These are phyloP conservation scores for Chorisops tibialis DNA, from an alignment of 2,888 invertebrate genomes.

Conservation along the genomic window DNA sequence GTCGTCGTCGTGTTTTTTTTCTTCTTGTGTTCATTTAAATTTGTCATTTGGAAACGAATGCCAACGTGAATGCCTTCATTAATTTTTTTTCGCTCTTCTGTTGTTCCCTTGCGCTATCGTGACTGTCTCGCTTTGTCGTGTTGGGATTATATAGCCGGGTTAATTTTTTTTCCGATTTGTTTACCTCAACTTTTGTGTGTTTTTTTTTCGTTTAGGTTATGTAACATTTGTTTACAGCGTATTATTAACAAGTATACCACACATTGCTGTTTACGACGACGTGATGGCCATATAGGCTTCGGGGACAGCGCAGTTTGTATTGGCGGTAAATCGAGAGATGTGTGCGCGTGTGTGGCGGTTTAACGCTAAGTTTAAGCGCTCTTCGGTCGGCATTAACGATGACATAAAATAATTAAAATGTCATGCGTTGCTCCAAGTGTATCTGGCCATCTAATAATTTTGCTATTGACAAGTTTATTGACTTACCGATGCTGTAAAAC, in stretches of 20 bases:
- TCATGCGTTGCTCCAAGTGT: slow-evolving; percentile 4
- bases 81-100: not conserved
- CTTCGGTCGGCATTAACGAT: not conserved
- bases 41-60: slow-evolving; percentile 29
- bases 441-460: slow-evolving; percentile 14
- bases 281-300: not conserved
- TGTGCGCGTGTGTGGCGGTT: not conserved
- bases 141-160: not conserved
- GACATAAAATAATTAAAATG: slow-evolving; percentile 22
- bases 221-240: slow-evolving; percentile 32
- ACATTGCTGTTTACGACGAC: not conserved
- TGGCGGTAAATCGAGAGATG: not conserved
- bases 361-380: not conserved
- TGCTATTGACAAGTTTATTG: slow-evolving; percentile 20
- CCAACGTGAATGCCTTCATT: slow-evolving; percentile 25
- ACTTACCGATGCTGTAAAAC: slow-evolving; percentile 1
- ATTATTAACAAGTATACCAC: slow-evolving; percentile 23
- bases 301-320: not conserved
- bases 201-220: slow-evolving; percentile 28
- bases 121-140: slow-evolving; percentile 5
- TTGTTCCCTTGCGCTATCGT: not conserved
- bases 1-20: not conserved
- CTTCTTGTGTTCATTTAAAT: slow-evolving; percentile 26
- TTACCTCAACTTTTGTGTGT: slow-evolving; percentile 9
- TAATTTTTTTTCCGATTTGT: slow-evolving; percentile 7